Conservation (phyloP, 1,140 invertebrate species). For the Frieseomelitta varia region DNA sequence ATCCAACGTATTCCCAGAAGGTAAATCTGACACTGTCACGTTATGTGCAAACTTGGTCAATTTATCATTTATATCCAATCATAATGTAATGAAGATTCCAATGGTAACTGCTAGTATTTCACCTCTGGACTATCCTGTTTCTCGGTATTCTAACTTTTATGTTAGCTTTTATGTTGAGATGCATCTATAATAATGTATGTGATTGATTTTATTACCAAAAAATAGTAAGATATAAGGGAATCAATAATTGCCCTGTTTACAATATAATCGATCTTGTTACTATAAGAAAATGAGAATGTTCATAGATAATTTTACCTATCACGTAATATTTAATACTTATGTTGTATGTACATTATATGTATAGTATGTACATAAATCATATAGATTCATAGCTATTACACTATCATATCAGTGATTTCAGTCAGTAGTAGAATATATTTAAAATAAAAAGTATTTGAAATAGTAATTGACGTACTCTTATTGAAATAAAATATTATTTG, state of each 20-base stretch:
- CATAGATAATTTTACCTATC: neutral
- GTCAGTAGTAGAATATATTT: too few relatives aligned
- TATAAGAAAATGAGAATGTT: conserved; percentile 8
- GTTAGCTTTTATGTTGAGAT: too few relatives aligned
- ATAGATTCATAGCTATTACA: too few relatives aligned
- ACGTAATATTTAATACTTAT: neutral
- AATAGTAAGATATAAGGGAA: conserved; percentile 13
- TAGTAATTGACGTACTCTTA: too few relatives aligned
- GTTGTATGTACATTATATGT: too few relatives aligned
- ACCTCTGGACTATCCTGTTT: too few relatives aligned
- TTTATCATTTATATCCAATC: conserved; percentile 1
- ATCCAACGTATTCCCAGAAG: neutral
- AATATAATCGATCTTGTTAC: neutral
- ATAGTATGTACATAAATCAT: neutral
- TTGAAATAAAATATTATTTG: too few relatives aligned
- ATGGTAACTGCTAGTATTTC: too few relatives aligned
- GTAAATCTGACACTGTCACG: neutral
- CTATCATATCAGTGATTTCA: too few relatives aligned
- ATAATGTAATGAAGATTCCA: too few relatives aligned
- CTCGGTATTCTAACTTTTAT: too few relatives aligned
- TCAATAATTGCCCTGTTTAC: neutral
- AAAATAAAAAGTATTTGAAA: too few relatives aligned
- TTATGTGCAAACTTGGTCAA: neutral
- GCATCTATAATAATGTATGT: neutral
- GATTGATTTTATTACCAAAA: conserved; percentile 6